Percentiles rank a stretch among this genome's conserved stretches.
Evolutionary conservation across 1,140 invertebrate species (phyloP).

Genomic region (Mylabris phalerata): DNA sequence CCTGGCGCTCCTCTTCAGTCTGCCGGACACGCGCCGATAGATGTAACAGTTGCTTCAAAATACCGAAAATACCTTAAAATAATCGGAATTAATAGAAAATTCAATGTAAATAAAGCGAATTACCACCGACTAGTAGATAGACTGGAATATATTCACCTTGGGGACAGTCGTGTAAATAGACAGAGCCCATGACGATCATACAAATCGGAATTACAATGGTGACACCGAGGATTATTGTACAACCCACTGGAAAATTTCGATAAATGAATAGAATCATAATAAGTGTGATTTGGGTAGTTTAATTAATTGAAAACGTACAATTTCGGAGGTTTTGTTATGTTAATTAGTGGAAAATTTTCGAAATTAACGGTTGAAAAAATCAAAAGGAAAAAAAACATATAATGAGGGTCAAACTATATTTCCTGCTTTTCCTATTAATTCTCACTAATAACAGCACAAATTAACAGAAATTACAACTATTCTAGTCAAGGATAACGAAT

Average conservation of each 20-base stretch:
- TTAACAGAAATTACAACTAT: too few relatives aligned
- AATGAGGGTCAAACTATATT: too few relatives aligned
- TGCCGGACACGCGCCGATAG: conserved; percentile 48
- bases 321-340: too few relatives aligned
- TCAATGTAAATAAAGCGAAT: neutral
- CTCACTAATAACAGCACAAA: too few relatives aligned
- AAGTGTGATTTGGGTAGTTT: neutral
- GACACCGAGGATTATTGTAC: conserved; percentile 54
- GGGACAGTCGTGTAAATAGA: conserved; percentile 59
- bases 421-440: too few relatives aligned
- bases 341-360: too few relatives aligned
- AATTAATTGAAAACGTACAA: too few relatives aligned
- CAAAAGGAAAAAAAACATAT: too few relatives aligned
- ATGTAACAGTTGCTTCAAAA: conserved; percentile 55
- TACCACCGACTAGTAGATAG: conserved; percentile 61
- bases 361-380: too few relatives aligned
- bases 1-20: conserved; percentile 48
- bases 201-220: conserved; percentile 57
- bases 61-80: conserved; percentile 48
- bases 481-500: too few relatives aligned
- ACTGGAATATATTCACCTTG: conserved; percentile 62
- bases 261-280: neutral
- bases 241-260: conserved; percentile 51
- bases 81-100: neutral
- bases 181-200: conserved; percentile 59